Base-by-base conservation (phyloP, 2,113 vertebrate genomes). In the Lathamus discolor region DNA sequence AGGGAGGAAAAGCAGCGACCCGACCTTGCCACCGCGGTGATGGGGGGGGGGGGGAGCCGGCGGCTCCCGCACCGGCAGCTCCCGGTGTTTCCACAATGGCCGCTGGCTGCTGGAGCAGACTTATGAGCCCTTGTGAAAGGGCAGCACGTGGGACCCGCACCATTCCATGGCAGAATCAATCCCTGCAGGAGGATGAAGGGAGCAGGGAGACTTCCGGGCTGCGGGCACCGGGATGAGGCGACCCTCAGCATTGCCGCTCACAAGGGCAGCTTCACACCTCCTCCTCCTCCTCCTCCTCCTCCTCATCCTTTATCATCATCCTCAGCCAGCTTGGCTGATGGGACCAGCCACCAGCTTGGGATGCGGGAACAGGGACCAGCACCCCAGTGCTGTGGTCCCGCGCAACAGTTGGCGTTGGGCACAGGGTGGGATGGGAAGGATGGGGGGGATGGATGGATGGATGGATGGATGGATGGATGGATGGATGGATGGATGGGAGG, bases 61-160 rank as follows among this genome's bases (percentile, higher is more conserved):
- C 17, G 3, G 87, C 84, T 88, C 51, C 63, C 9, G n/a, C 28
- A 10, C 23, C 19, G 39, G 69, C 76, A 3, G 83, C 7, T 89
- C 93, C 78, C 72, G 28, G 59, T 73, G n/a, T 29, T 74, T 88
- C 64, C 83, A 55, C 81, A 70, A 94, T 78, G 93, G 96, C 95
- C 72, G 54, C 81, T 80, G 95, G 70, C 93, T 94, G 96, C 87
- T 91, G 73, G 79, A 86, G 95, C 78, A 82, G 92, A 68, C 72
- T 79, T 15, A 54, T 9, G 49, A 87, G 93, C 88, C 75, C 96
- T 94, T 18, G 93, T 88, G 93, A 91, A 83, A 67, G 86, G 37
- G 48, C 62, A 44, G 89, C 96, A 92, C 96, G 86, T 92, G 93
- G 93, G 88, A 57, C 64, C 22, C 33, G 13, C 55, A n/a, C 20